These are phyloP conservation scores for Spilosoma lubricipeda DNA, from an alignment of 2,888 invertebrate genomes.

Conservation along the genomic window DNA sequence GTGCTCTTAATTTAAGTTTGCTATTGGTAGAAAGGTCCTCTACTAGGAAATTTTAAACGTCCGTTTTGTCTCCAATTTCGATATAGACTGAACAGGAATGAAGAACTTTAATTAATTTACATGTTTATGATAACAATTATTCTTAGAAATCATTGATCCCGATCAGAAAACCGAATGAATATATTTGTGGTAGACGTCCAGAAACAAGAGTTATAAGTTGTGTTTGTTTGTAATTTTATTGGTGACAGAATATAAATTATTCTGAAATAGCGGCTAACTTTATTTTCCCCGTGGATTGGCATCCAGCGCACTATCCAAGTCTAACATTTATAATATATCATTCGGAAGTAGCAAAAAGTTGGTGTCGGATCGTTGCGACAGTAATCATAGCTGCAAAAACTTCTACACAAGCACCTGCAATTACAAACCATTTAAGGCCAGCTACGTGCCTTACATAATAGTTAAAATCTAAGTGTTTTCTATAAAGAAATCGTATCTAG, in stretches of 20 bases:
- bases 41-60: conserved; percentile 61
- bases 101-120: conserved; percentile 60
- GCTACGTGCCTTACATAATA: conserved; percentile 78
- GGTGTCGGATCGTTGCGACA: conserved; percentile 75
- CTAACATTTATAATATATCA: conserved; percentile 72
- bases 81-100: conserved; percentile 53
- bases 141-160: conserved; percentile 4
- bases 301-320: conserved; percentile 41
- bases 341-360: conserved; percentile 77
- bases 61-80: conserved; percentile 53
- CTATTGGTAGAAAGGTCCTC: conserved; percentile 64
- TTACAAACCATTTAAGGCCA: conserved; percentile 82
- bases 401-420: conserved; percentile 75
- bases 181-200: neutral
- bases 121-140: conserved; percentile 40
- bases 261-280: conserved; percentile 30
- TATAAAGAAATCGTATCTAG: conserved; percentile 59
- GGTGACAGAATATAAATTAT: conserved; percentile 28
- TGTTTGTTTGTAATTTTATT: conserved; percentile 17
- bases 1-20: conserved; percentile 65
- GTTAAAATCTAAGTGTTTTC: conserved; percentile 73
- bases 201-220: neutral
- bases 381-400: conserved; percentile 79
- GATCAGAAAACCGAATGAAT: neutral
- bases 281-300: conserved; percentile 33